These are phyloP conservation scores for Clunio marinus DNA, from an alignment of 2,888 invertebrate species.

Conservation along the genomic window DNA sequence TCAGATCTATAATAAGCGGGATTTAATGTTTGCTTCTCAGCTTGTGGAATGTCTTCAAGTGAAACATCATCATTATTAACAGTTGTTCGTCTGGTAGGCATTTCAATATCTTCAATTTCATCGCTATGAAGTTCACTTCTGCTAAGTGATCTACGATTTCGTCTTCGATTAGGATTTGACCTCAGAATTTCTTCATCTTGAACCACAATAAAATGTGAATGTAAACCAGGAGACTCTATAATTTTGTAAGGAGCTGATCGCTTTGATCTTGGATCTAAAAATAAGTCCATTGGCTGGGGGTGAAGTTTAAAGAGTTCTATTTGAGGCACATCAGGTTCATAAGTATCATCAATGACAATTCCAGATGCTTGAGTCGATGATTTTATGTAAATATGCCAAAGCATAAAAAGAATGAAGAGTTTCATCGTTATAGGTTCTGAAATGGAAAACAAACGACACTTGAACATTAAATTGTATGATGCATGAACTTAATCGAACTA, in stretches of 20 bases:
- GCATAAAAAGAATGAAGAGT: too few relatives aligned
- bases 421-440: too few relatives aligned
- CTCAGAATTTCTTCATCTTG: constrained; percentile 34
- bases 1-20: constrained; percentile 56
- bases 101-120: constrained; percentile 26
- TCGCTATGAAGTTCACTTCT: constrained; percentile 33
- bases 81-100: neutral
- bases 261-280: neutral
- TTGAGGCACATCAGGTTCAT: neutral
- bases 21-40: constrained; percentile 49
- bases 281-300: too few relatives aligned
- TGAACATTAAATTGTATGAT: too few relatives aligned
- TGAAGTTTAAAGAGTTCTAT: neutral
- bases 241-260: constrained; percentile 41
- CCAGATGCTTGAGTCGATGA: too few relatives aligned
- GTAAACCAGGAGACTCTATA: constrained; percentile 42
- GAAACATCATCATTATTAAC: constrained; percentile 48
- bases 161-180: constrained; percentile 15
- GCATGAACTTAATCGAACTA: too few relatives aligned
- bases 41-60: constrained; percentile 50
- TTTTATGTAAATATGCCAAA: too few relatives aligned
- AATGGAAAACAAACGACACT: too few relatives aligned
- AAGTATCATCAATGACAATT: neutral
- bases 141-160: neutral
- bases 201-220: constrained; percentile 42